A percentile compares a stretch with the other conserved stretches of the same genome.
These are phyloP conservation scores for Thalpophila matura DNA, from an alignment of 2,888 invertebrate species.

Conservation along the genomic window DNA sequence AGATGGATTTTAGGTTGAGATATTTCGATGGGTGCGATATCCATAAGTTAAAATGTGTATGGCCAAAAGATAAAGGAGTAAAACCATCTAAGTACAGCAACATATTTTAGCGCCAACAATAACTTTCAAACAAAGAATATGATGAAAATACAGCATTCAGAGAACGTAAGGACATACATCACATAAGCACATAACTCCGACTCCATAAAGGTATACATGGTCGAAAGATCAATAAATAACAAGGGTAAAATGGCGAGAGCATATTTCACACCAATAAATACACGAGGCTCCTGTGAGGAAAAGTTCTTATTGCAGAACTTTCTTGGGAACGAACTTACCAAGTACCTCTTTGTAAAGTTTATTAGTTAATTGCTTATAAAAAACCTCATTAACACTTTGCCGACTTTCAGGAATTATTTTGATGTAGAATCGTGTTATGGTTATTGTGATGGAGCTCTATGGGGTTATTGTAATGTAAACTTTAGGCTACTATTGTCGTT, in stretches of 20 bases:
- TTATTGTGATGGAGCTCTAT: constrained; percentile 19
- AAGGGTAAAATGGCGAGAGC: constrained; percentile 5
- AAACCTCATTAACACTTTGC: constrained; percentile 28
- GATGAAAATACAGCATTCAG: too few relatives aligned
- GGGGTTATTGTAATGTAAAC: constrained; percentile 4
- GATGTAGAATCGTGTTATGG: constrained; percentile 12
- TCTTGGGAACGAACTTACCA: constrained; percentile 32
- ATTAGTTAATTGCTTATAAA: constrained; percentile 50
- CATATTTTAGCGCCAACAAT: too few relatives aligned
- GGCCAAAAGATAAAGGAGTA: too few relatives aligned
- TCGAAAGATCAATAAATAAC: constrained; percentile 13
- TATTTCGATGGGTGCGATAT: too few relatives aligned
- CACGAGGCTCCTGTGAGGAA: not conserved
- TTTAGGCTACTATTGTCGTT: constrained; percentile 18
- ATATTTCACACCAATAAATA: constrained; percentile 31
- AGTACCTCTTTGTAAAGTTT: constrained; percentile 34
- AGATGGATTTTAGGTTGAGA: too few relatives aligned
- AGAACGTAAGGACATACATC: too few relatives aligned
- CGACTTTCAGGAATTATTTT: constrained; percentile 33
- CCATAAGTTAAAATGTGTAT: too few relatives aligned
- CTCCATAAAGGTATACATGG: not conserved
- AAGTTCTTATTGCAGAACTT: constrained; percentile 26
- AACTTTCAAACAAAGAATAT: too few relatives aligned
- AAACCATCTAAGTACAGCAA: too few relatives aligned
- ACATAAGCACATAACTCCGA: too few relatives aligned